Evolutionary conservation across 2,113 vertebrate species (phyloP).

Genomic region (Oxygymnocypris stewartii): DNA sequence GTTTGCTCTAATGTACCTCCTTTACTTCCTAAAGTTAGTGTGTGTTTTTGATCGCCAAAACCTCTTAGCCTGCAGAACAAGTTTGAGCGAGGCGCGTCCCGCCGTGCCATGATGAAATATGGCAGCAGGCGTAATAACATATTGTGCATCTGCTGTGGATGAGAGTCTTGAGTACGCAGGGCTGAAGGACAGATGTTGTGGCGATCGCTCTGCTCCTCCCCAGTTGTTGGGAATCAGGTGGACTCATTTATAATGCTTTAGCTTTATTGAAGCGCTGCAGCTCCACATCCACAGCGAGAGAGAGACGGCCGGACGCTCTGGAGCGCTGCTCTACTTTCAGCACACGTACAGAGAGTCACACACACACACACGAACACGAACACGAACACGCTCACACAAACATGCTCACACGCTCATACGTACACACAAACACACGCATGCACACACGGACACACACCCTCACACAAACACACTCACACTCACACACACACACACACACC

Average conservation of each 20-base stretch:
- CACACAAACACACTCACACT: no score
- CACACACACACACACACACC: no score
- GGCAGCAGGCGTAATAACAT: conserved; percentile 76
- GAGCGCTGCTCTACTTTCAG: not conserved
- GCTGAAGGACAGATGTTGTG: conserved; percentile 76
- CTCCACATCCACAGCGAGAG: not conserved
- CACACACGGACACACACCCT: no score
- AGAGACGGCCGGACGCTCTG: not conserved
- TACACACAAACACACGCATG: no score
- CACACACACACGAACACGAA: no score
- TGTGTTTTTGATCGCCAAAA: conserved; percentile 32
- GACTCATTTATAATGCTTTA: conserved; percentile 48
- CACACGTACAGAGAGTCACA: not conserved
- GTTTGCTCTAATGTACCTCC: not conserved
- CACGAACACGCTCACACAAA: no score
- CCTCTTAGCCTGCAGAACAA: conserved; percentile 77
- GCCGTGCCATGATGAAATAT: conserved; percentile 87
- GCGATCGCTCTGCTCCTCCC: conserved; percentile 51
- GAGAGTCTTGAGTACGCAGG: conserved; percentile 65
- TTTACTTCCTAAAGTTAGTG: not conserved
- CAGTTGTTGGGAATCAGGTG: conserved; percentile 61
- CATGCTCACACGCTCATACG: no score
- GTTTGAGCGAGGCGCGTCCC: conserved; percentile 70
- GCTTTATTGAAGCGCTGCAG: conserved; percentile 23
- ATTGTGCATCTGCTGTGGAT: conserved; percentile 85